These are phyloP conservation scores for Crotalus helleri DNA, from an alignment of 2,113 vertebrate species.

Conservation along the genomic window DNA sequence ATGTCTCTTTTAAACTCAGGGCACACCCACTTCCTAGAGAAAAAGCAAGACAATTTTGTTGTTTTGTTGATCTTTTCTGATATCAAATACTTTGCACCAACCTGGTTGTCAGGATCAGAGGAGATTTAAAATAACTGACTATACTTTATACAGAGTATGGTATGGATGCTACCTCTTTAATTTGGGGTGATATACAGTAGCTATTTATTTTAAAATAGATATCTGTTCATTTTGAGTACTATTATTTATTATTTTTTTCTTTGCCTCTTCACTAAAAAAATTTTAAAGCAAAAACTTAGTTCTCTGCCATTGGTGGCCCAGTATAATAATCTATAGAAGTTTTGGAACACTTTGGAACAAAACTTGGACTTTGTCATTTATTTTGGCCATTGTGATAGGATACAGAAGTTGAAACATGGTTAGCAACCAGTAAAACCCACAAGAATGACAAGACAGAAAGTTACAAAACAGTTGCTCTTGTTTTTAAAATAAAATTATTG, in stretches of 20 bases:
- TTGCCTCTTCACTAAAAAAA: background rate
- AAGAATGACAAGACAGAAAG: background rate
- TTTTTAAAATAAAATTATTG: conserved; percentile 8
- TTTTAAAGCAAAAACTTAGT: background rate
- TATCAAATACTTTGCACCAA: background rate
- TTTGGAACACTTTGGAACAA: background rate
- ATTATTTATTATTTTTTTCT: background rate
- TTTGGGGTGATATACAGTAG: background rate
- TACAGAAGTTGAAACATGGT: background rate
- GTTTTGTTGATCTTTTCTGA: background rate
- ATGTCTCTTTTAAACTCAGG: background rate
- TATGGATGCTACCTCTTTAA: background rate
- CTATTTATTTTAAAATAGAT: background rate
- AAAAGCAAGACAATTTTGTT: background rate
- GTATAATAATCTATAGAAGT: background rate
- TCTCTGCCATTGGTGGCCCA: background rate
- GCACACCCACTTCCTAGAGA: background rate
- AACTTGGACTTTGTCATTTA: background rate
- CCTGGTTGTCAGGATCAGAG: background rate
- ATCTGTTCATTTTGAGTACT: background rate
- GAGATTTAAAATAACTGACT: background rate
- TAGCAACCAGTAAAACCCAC: background rate
- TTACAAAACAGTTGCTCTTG: conserved; percentile 1
- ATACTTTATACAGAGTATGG: background rate
- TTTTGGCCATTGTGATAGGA: background rate